A percentile compares a stretch with the other conserved stretches of the same genome.
phyloP scores from a whole-genome alignment of 2,888 invertebrate species.

The Rhaphigaster nebulosa region DNA sequence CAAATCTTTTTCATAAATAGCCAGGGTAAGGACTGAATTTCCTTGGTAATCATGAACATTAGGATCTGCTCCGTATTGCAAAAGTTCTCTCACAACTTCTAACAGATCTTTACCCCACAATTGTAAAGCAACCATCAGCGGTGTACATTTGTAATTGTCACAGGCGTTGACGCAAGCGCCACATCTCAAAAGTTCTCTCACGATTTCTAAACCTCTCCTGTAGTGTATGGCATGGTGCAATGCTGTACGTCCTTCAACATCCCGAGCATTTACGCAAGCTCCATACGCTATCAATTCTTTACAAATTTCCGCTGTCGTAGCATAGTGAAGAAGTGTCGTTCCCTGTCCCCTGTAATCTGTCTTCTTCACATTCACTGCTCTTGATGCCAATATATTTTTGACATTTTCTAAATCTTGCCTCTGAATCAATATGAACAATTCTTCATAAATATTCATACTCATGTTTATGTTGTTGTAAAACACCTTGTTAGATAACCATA shows the following conservation, averaged over 20 bases:
- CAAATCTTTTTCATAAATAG: constrained; percentile 19
- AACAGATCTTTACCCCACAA: constrained; percentile 19
- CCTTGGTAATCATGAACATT: constrained; percentile 26
- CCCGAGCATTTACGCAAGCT: neutral
- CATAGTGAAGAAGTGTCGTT: constrained; percentile 3
- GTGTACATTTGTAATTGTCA: constrained; percentile 1
- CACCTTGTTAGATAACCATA: neutral
- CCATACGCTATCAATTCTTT: neutral
- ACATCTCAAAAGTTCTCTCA: constrained; percentile 8
- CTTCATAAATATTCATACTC: constrained; percentile 3
- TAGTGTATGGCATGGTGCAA: constrained; percentile 4
- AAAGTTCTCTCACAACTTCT: neutral
- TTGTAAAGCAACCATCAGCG: constrained; percentile 1
- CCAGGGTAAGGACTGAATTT: neutral
- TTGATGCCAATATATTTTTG: neutral
- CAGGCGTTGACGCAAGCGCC: neutral
- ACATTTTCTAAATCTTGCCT: neutral
- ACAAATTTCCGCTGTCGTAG: neutral
- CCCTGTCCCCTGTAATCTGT: neutral
- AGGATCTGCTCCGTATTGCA: constrained; percentile 3
- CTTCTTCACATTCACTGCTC: neutral
- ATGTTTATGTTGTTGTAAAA: neutral
- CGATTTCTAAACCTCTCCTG: neutral
- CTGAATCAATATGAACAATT: neutral
- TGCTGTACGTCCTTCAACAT: neutral